Base-by-base conservation (phyloP, 2,113 vertebrate species). In the Fregata magnificens region DNA sequence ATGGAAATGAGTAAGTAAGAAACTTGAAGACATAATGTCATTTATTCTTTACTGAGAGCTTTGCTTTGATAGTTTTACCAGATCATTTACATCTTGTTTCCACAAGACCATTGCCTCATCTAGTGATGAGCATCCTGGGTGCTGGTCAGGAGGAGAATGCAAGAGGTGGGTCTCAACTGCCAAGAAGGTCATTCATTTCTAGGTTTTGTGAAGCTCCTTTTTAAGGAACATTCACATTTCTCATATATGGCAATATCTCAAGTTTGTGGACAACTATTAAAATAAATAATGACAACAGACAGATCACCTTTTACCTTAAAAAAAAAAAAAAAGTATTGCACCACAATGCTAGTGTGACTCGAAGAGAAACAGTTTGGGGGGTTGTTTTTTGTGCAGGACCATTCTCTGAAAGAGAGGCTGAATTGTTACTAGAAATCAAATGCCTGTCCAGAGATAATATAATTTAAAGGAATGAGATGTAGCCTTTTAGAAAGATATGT, bases 1-100 rank as follows among this genome's bases (percentile, higher is more conserved):
- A 99, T 99, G 99, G 99, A 99, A 87, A 99, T 99, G 99, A 99
- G 99, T 99, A 98, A 99, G 99, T 99, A 80, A 59, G 40, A 40
- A 6, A 36, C 26, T 2, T 17, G 32, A 13, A 66, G 80, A 7
- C 45, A 16, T 19, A 15, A 32, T 52, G 56, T 49, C n/a, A 6
- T 7, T 53, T 40, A 1, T 42, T 29, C 65, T 14, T 18, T 16
- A 1, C 61, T 4, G 22, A n/a, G 78, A 82, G 47, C 74, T 40
- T 31, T 1, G 0, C 71, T 80, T 28, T 13, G 53, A 0, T 74
- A 19, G 58, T 44, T 66, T 42, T 16, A 7, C 16, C 72, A n/a
- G 3, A 1, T 38, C 65, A 4, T 17, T 65, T 58, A 9, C 55
- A 6, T 22, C 52, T 56, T 18, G 16, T 38, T 84, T 65, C 77